These are phyloP conservation scores for Metaphire vulgaris DNA, from an alignment of 1,140 invertebrate genomes.

Conservation along the genomic window DNA sequence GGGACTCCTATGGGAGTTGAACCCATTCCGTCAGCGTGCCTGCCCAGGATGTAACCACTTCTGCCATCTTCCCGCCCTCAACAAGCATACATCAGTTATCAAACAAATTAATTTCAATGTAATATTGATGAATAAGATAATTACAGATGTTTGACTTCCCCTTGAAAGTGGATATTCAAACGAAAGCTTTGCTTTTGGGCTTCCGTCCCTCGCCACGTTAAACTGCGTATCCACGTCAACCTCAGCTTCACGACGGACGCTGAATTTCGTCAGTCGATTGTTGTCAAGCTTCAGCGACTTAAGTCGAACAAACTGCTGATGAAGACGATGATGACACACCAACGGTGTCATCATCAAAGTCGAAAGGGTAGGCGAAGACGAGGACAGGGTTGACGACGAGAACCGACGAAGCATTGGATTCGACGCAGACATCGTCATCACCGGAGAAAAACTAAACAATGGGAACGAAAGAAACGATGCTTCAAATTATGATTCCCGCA, in stretches of 20 bases:
- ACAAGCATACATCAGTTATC: no score
- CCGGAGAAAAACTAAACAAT: background rate
- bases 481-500: no score
- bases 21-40: no score
- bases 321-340: conserved; percentile 71
- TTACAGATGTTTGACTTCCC: no score
- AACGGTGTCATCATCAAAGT: background rate
- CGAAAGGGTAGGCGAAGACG: background rate
- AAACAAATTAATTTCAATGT: no score
- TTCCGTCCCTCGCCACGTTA: background rate
- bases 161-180: background rate
- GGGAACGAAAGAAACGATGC: background rate
- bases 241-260: conserved; percentile 48
- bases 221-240: background rate
- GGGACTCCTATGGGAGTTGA: no score
- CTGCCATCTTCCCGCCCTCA: no score
- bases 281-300: conserved; percentile 76
- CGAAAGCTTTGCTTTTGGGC: background rate
- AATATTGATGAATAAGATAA: no score
- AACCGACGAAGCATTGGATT: background rate
- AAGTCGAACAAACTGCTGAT: conserved; percentile 70
- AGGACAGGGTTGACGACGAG: background rate
- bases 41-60: no score
- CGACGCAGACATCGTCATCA: background rate
- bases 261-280: conserved; percentile 62